Conservation (phyloP, 2,888 invertebrate species). For the Maniola hyperantus region DNA sequence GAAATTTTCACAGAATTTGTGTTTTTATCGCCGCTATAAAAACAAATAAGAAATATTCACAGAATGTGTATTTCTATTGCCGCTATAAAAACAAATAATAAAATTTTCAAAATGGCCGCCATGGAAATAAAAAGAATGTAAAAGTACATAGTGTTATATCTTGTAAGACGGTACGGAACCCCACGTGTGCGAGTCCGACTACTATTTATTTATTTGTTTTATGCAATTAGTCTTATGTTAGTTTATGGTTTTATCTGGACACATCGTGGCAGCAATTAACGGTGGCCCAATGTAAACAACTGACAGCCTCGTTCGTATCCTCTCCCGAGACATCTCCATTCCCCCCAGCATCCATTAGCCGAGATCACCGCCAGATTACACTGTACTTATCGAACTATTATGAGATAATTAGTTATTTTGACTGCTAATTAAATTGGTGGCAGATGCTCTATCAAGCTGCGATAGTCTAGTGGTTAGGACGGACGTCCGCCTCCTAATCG, state of each 20-base stretch:
- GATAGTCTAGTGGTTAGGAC: no score
- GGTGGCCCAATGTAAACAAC: background rate
- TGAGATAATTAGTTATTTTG: background rate
- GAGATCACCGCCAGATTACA: background rate
- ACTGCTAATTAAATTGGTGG: background rate
- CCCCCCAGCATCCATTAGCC: background rate
- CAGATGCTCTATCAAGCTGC: background rate
- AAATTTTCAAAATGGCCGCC: no score
- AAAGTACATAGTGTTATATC: no score
- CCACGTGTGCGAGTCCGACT: no score
- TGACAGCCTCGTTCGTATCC: background rate
- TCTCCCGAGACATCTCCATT: background rate
- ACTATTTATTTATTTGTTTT: background rate
- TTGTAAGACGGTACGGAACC: no score
- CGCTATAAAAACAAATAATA: no score
- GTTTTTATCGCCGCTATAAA: no score
- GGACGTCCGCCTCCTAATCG: no score
- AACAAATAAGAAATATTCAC: no score
- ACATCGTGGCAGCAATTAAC: background rate
- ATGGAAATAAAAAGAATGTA: no score
- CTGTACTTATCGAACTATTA: background rate
- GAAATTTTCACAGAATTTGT: no score
- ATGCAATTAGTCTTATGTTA: background rate
- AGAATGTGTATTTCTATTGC: no score
- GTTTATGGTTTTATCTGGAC: background rate